These are phyloP conservation scores for Tyria jacobaeae DNA, from an alignment of 2,888 invertebrate genomes.

Conservation along the genomic window DNA sequence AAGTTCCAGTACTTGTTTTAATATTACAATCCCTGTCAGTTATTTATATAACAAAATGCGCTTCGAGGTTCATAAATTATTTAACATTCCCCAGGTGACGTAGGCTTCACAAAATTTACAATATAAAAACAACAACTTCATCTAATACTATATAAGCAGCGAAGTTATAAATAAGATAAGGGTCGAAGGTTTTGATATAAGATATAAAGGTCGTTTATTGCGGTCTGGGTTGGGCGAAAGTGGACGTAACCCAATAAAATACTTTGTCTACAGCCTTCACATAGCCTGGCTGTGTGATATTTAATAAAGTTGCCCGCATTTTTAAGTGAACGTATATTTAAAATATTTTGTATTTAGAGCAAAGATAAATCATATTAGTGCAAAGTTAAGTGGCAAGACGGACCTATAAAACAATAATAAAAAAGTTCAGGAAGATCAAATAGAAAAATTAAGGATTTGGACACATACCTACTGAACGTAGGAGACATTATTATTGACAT, in stretches of 20 bases:
- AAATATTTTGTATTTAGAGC: too few relatives aligned
- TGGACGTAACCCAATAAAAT: slow-evolving; percentile 62
- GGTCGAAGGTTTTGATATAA: slow-evolving; percentile 62
- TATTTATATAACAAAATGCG: slow-evolving; percentile 62
- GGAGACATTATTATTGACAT: too few relatives aligned
- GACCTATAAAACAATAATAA: too few relatives aligned
- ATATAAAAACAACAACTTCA: slow-evolving; percentile 50
- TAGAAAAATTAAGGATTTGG: too few relatives aligned
- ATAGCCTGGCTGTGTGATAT: slow-evolving; percentile 58
- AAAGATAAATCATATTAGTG: too few relatives aligned
- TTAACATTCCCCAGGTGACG: slow-evolving; percentile 60
- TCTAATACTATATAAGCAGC: slow-evolving; percentile 22
- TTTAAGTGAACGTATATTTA: slow-evolving; percentile 25
- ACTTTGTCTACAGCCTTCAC: slow-evolving; percentile 57
- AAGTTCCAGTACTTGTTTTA: slow-evolving; percentile 40
- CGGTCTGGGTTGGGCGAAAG: slow-evolving; percentile 53
- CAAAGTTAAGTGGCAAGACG: too few relatives aligned
- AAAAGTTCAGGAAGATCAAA: too few relatives aligned
- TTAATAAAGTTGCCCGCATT: slow-evolving; percentile 58
- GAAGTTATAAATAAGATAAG: slow-evolving; percentile 47
- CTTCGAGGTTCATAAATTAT: slow-evolving; percentile 62
- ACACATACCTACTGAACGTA: too few relatives aligned
- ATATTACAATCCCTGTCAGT: slow-evolving; percentile 56
- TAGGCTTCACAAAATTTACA: slow-evolving; percentile 60
- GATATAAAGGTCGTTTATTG: slow-evolving; percentile 66